Percentiles rank a stretch among this genome's conserved stretches.
phyloP scores from a whole-genome alignment of 2,888 invertebrate species.

The Archaeoteleia sp. region DNA sequence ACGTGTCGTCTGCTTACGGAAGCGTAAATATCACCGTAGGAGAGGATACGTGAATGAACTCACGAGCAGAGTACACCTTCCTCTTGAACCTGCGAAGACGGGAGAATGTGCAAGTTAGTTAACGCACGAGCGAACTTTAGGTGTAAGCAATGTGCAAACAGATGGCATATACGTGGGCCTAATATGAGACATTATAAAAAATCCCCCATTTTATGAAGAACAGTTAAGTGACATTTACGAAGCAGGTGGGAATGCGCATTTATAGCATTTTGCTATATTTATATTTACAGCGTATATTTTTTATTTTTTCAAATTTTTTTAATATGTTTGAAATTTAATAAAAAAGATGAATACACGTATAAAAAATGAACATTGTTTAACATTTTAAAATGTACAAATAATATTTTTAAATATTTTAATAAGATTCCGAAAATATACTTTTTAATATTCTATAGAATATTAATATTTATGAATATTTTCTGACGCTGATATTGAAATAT shows the following conservation, averaged over 20 bases:
- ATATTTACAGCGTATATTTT: too few relatives aligned
- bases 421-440: too few relatives aligned
- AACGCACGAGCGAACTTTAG: conserved; percentile 35
- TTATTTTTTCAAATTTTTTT: conserved; percentile 2
- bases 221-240: conserved; percentile 27
- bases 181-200: conserved; percentile 25
- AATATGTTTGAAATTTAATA: too few relatives aligned
- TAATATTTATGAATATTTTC: too few relatives aligned
- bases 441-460: too few relatives aligned
- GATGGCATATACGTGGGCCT: conserved; percentile 40
- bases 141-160: conserved; percentile 38
- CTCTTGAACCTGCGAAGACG: conserved; percentile 26
- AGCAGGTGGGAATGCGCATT: too few relatives aligned
- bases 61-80: conserved; percentile 34
- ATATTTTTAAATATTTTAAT: too few relatives aligned
- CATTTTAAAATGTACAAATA: too few relatives aligned
- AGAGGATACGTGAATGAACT: conserved; percentile 44
- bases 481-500: background rate
- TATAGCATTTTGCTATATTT: too few relatives aligned
- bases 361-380: too few relatives aligned
- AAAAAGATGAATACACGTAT: too few relatives aligned
- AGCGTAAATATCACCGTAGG: conserved; percentile 48
- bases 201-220: conserved; percentile 19
- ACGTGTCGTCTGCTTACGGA: conserved; percentile 38
- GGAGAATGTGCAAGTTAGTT: conserved; percentile 40